These are phyloP conservation scores for Zophobas morio DNA, from an alignment of 1,140 invertebrate genomes.

Conservation along the genomic window DNA sequence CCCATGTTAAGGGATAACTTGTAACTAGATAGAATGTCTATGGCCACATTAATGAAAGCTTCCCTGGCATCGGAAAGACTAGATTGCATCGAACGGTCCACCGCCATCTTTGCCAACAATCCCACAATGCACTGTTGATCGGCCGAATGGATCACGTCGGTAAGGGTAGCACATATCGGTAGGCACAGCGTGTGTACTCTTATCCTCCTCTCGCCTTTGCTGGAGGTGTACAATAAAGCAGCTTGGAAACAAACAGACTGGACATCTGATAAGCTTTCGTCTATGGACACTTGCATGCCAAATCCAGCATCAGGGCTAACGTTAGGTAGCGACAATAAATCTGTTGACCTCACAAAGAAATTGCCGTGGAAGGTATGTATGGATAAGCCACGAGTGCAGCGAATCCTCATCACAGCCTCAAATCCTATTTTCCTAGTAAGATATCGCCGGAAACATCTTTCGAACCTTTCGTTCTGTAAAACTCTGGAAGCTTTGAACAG, in stretches of 20 bases:
- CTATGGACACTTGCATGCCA: slow-evolving; percentile 97
- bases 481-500: slow-evolving; percentile 85
- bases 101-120: slow-evolving; percentile 96
- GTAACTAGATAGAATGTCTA: slow-evolving; percentile 92
- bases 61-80: slow-evolving; percentile 94
- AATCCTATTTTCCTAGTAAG: slow-evolving; percentile 98
- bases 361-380: slow-evolving; percentile 99
- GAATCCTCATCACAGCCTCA: slow-evolving; percentile 98
- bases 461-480: slow-evolving; percentile 82
- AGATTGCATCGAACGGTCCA: slow-evolving; percentile 90
- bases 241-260: slow-evolving; percentile 97
- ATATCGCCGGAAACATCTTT: slow-evolving; percentile 88
- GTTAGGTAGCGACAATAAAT: slow-evolving; percentile 96
- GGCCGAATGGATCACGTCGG: slow-evolving; percentile 91
- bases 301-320: slow-evolving; percentile 98
- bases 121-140: slow-evolving; percentile 96
- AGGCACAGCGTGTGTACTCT: slow-evolving; percentile 97
- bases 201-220: slow-evolving; percentile 97
- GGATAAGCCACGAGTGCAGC: slow-evolving; percentile 92
- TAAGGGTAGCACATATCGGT: slow-evolving; percentile 87
- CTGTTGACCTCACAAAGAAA: slow-evolving; percentile 98
- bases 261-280: slow-evolving; percentile 90
- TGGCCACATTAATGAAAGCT: slow-evolving; percentile 94
- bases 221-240: slow-evolving; percentile 97
- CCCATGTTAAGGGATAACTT: slow-evolving; percentile 79